These are phyloP conservation scores for Semibalanus balanoides DNA, from an alignment of 1,140 invertebrate genomes.

Conservation along the genomic window DNA sequence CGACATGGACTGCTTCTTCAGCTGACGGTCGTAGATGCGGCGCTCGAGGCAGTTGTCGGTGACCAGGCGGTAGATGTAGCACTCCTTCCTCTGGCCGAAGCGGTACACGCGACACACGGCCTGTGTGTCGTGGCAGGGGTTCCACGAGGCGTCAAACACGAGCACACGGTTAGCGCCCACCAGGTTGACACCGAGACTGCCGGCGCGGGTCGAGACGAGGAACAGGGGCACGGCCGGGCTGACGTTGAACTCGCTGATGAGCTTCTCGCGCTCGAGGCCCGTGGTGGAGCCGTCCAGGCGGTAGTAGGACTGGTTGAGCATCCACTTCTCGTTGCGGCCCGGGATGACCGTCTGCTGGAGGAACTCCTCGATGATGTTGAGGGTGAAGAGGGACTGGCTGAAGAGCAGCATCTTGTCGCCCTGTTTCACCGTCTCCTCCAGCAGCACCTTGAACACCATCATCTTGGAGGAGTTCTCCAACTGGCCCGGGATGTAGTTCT, in stretches of 20 bases:
- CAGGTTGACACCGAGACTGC: slow-evolving; percentile 93
- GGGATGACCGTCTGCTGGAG: slow-evolving; percentile 65
- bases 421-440: slow-evolving; percentile 69
- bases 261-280: slow-evolving; percentile 80
- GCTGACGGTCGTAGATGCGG: slow-evolving; percentile 95
- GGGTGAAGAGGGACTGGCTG: slow-evolving; percentile 87
- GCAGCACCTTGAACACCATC: slow-evolving; percentile 80
- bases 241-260: slow-evolving; percentile 94
- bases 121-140: slow-evolving; percentile 98
- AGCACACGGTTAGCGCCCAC: slow-evolving; percentile 93
- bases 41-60: slow-evolving; percentile 94
- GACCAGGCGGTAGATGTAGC: slow-evolving; percentile 90
- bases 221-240: slow-evolving; percentile 80
- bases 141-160: slow-evolving; percentile 97
- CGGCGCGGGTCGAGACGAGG: slow-evolving; percentile 91
- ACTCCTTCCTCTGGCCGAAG: slow-evolving; percentile 87
- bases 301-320: slow-evolving; percentile 45
- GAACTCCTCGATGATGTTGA: slow-evolving; percentile 95
- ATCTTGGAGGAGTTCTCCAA: slow-evolving; percentile 93
- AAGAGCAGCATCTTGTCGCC: slow-evolving; percentile 92
- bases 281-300: slow-evolving; percentile 83
- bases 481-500: slow-evolving; percentile 71
- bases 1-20: slow-evolving; percentile 91
- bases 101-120: slow-evolving; percentile 94
- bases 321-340: slow-evolving; percentile 56